Base-by-base conservation (phyloP, 1,140 invertebrate genomes). In the Achatina immaculata region DNA sequence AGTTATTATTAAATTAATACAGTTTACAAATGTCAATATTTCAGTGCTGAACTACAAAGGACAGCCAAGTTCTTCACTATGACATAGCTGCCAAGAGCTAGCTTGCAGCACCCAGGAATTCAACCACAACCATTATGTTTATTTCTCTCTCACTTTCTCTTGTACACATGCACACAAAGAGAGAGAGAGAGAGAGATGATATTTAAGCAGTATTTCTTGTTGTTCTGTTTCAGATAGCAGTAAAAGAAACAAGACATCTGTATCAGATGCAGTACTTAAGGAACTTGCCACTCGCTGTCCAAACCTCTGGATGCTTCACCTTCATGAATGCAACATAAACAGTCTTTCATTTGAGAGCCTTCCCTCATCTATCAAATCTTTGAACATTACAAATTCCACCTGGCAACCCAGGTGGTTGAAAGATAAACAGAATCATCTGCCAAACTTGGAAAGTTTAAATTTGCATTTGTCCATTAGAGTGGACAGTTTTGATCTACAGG, bases 211-310 rank as follows among this genome's bases (percentile, higher is more conserved):
- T n/a, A n/a, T n/a, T n/a, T n/a, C n/a, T n/a, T n/a, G n/a, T 9
- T 28, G 9, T n/a, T 68, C 48, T 43, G 21, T n/a, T 55, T 62
- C 34, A 71, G 58, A 7, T 71, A n/a, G 43, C 21, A 36, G 51
- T 36, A 58, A 72, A 31, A 55, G 81, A 43, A 78, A 73, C 0
- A 77, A 58, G 11, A 31, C 31, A 9, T 82, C 42, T 9, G 4
- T 69, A 24, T 78, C 75, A 48, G 68, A 83, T 82, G 82, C 84
- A 24, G 83, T 86, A 83, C 65, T 88, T 16, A 65, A 66, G 42
- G 85, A 84, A 55, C 76, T 86, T 16, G 40, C 55, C 34, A 82
- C 83, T 45, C 73, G 86, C 34, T 87, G 85, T 80, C 86, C 86
- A 68, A 86, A 85, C 40, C 69, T 86, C 21, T 55, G 43, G n/a